Evolutionary conservation across 92 coral and sea anemone genomes (phyloP).

Genomic region (Actinostola sp.): DNA sequence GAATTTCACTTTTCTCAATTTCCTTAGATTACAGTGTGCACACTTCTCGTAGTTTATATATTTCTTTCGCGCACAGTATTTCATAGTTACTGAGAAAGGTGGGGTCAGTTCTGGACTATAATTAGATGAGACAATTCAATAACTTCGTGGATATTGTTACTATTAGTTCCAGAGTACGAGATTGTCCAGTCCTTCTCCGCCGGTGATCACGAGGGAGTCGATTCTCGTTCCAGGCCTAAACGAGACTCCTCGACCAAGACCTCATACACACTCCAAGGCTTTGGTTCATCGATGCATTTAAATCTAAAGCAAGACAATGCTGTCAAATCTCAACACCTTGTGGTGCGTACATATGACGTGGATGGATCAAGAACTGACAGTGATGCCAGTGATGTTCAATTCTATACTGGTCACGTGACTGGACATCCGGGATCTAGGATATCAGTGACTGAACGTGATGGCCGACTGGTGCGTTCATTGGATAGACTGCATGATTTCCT

Average conservation of each 20-base stretch:
- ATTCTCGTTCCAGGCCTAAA: slow-evolving; percentile 34
- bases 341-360: slow-evolving; percentile 54
- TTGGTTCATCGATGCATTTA: slow-evolving; percentile 57
- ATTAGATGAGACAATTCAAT: too few relatives aligned
- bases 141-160: background rate
- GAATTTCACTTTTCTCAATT: too few relatives aligned
- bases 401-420: slow-evolving; percentile 69
- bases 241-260: background rate
- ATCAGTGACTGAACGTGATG: slow-evolving; percentile 61
- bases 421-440: slow-evolving; percentile 75
- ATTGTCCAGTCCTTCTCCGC: slow-evolving; percentile 65
- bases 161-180: slow-evolving; percentile 84
- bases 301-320: slow-evolving; percentile 48
- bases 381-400: slow-evolving; percentile 3
- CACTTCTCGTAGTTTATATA: too few relatives aligned
- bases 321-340: slow-evolving; percentile 61
- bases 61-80: too few relatives aligned
- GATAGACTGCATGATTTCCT: background rate
- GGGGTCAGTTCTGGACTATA: too few relatives aligned
- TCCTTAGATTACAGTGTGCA: too few relatives aligned
- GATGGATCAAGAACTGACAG: slow-evolving; percentile 42
- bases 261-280: slow-evolving; percentile 62
- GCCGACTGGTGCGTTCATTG: slow-evolving; percentile 57
- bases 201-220: slow-evolving; percentile 45
- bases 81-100: too few relatives aligned